Evolutionary conservation across 1,140 invertebrate genomes (phyloP).

Genomic region (Lasaia peninsularis): DNA sequence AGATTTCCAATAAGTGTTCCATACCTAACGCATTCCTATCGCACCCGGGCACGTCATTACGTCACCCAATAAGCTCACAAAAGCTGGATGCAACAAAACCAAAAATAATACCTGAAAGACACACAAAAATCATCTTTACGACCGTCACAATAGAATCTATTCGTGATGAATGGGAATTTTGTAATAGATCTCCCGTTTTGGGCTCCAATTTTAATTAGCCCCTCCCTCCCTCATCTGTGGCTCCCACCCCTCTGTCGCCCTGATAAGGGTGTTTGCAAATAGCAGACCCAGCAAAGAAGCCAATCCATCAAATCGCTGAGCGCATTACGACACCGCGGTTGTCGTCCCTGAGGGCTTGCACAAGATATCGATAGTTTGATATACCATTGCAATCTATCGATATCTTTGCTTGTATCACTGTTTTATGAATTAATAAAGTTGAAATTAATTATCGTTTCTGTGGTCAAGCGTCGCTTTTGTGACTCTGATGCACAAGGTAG

Average conservation of each 20-base stretch:
- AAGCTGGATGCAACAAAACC: conserved; percentile 41
- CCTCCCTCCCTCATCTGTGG: conserved; percentile 28
- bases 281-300: conserved; percentile 69
- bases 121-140: conserved; percentile 29
- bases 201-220: conserved; percentile 74
- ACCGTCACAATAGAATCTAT: conserved; percentile 19
- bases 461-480: no score
- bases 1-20: conserved; percentile 36
- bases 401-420: no score
- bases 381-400: no score
- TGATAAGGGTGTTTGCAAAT: conserved; percentile 75
- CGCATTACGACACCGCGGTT: conserved; percentile 67
- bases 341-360: conserved; percentile 45
- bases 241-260: conserved; percentile 30
- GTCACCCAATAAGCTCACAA: conserved; percentile 49
- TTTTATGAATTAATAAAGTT: no score
- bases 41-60: conserved; percentile 38
- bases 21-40: conserved; percentile 28
- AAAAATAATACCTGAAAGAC: conserved; percentile 19
- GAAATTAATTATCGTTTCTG: no score
- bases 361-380: conserved; percentile 21
- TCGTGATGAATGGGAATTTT: conserved; percentile 22
- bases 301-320: conserved; percentile 74
- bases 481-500: no score
- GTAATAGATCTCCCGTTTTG: conserved; percentile 38